Base-by-base conservation (phyloP, 2,888 invertebrate genomes). In the Andrena bucephala region DNA sequence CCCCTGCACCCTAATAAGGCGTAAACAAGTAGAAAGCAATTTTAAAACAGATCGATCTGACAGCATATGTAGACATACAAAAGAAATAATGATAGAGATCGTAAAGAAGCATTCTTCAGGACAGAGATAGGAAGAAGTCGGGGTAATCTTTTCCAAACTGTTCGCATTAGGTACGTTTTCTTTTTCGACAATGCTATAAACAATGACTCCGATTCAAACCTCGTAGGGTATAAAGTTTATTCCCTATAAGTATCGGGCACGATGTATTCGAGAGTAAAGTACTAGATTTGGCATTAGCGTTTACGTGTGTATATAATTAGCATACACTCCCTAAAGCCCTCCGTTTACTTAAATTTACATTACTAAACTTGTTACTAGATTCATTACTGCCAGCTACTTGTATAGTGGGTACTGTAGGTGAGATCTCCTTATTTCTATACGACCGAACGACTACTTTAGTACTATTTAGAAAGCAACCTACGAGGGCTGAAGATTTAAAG, bases 401-500 rank as follows among this genome's bases (percentile, higher is more conserved):
- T 62, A 80, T 67, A 75, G 68, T 77, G 74, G 73, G 65, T 77
- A 72, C 66, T 33, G 24, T 75, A 77, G 76, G 62, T 72, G 76
- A 82, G 8, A 82, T 60, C 52, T 36, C 69, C 57, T 78, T 66
- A 4, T 72, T 59, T 74, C 69, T 82, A 78, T 79, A 84, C 75
- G 63, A 74, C 54, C 74, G 65, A 24, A 24, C 66, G 7, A 87
- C 87, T 87, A 87, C 87, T 79, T 81, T 72, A 78, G 42, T 65
- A 79, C 87, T 88, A 86, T 85, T 76, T 69, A 77, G 83, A 88
- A 90, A 90, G 90, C 90, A 88, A 91, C 91, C 91, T 91, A 91
- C 90, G 89, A 90, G 91, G 89, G 85, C 89, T 89, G 89, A 91
- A 91, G 89, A 91, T 89, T 92, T 91, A 91, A 91, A 91, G 92